Conservation (phyloP, 2,888 invertebrate genomes). For the Heliconius charithonia region DNA sequence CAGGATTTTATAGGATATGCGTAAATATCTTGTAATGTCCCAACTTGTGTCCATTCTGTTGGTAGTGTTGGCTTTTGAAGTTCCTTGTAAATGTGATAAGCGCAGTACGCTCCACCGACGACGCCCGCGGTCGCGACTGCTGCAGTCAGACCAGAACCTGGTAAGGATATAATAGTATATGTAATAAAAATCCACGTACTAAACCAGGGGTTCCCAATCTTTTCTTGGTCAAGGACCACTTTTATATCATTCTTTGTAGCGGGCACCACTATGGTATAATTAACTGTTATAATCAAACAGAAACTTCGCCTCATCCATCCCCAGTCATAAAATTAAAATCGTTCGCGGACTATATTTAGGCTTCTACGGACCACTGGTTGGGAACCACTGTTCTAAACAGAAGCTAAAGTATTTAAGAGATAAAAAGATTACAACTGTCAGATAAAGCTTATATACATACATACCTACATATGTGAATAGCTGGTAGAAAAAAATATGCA, state of each 20-base stretch:
- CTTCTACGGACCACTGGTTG: too few species aligned
- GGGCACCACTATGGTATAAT: too few species aligned
- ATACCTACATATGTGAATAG: too few species aligned
- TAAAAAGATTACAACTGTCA: background rate
- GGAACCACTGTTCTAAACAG: too few species aligned
- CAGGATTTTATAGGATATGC: conserved; percentile 86
- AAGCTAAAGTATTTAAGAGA: background rate
- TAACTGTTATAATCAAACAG: too few species aligned
- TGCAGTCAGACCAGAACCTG: conserved; percentile 59
- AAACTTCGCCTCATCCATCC: too few species aligned
- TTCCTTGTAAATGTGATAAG: conserved; percentile 61
- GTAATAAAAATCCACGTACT: background rate
- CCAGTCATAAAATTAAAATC: too few species aligned
- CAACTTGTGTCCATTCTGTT: conserved; percentile 82
- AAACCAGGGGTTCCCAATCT: too few species aligned
- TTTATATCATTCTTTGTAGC: too few species aligned
- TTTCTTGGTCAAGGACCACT: too few species aligned
- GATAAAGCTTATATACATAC: background rate
- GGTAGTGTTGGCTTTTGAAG: conserved; percentile 63
- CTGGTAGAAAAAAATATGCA: background rate
- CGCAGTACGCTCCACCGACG: conserved; percentile 65
- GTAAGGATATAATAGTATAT: conserved; percentile 38
- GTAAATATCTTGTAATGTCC: conserved; percentile 80
- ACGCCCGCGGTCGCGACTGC: conserved; percentile 63
- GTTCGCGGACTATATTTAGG: too few species aligned